These are phyloP conservation scores for Lepus europaeus DNA, from an alignment of 2,113 vertebrate genomes.

Conservation along the genomic window DNA sequence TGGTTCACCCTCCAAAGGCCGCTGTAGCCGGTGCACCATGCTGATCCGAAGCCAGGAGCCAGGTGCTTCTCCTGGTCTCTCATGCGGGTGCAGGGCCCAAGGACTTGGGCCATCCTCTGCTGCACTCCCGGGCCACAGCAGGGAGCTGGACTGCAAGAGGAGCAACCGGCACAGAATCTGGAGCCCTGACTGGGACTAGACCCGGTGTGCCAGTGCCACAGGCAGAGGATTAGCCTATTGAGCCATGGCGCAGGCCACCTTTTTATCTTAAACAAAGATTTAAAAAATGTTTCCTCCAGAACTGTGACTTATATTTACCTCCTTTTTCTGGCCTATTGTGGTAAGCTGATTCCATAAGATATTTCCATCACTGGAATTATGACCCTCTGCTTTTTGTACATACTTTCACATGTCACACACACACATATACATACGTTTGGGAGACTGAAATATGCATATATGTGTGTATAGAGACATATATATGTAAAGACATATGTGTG, in stretches of 20 bases:
- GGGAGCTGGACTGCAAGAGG: too few relatives aligned
- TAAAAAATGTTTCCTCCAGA: neutral
- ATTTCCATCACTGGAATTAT: neutral
- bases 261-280: constrained; percentile 65
- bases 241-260: neutral
- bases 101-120: too few relatives aligned
- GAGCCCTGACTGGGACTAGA: too few relatives aligned
- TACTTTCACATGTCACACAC: neutral
- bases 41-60: too few relatives aligned
- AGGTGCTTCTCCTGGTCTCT: too few relatives aligned
- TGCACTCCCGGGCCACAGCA: too few relatives aligned
- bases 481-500: neutral
- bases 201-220: too few relatives aligned
- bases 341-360: neutral
- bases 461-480: neutral
- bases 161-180: too few relatives aligned
- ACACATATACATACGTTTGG: neutral
- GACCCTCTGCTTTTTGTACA: neutral
- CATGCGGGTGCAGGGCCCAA: too few relatives aligned
- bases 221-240: too few relatives aligned
- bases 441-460: neutral
- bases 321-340: neutral
- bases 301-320: neutral
- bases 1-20: too few relatives aligned
- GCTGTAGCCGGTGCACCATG: too few relatives aligned